Base-by-base conservation (phyloP, 1,140 invertebrate species). In the Teleopsis dalmanni region DNA sequence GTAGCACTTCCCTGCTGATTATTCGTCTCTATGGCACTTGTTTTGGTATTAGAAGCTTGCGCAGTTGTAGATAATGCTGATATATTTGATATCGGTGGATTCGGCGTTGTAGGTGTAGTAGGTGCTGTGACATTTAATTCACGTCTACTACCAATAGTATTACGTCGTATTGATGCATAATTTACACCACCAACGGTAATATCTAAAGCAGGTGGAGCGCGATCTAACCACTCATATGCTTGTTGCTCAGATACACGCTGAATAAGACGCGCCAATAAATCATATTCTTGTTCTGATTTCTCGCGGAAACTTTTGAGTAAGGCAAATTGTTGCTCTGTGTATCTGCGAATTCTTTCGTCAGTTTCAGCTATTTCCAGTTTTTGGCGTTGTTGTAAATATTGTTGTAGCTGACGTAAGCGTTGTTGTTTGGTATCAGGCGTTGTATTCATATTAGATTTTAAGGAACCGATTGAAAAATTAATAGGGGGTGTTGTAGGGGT, bases 271-370 rank as follows among this genome's bases (percentile, higher is more conserved):
- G 36, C 22, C 6, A 70, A 46, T 21, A 57, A 44, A 27, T 54
- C 61, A 10, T 41, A 45, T 26, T 70, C 67, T 51, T 70, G 62
- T 29, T 67, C 57, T 7, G 55, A 52, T 48, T 67, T 70, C 53
- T 70, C 66, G 11, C 62, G 57, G 45, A 62, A 70, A 42, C 56
- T 65, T 44, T 70, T 62, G 1, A 70, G 48, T 29, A 65, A 42
- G 35, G 58, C 57, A 44, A 60, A 67, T 44, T 67, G 57, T 36
- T 62, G 65, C 18, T 55, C 54, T 5, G 59, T 54, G 35, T 40
- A 67, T 6, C 60, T 50, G 27, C 62, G 59, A 18, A 70, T 62
- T 1, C 57, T 46, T 21, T 57, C 55, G 16, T 58, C 61, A 3
- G 62, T 70, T 37, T 59, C 56, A 7, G 45, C 44, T 19, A 67